These are phyloP conservation scores for Amazona vittata DNA, from an alignment of 2,113 vertebrate genomes.

Conservation along the genomic window DNA sequence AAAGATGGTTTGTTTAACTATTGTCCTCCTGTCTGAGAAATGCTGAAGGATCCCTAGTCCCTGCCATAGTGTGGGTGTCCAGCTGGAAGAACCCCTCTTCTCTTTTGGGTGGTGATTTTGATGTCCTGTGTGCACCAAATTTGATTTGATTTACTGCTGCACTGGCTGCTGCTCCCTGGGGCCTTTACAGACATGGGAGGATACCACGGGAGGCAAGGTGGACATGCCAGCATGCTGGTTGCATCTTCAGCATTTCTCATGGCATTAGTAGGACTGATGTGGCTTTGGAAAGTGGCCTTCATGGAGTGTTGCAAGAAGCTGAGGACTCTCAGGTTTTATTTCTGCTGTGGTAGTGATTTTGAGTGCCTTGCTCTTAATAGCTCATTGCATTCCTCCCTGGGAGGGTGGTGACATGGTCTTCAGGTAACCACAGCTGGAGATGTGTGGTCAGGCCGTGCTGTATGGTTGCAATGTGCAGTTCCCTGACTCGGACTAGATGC, in stretches of 20 bases:
- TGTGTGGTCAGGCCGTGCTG: fast-evolving
- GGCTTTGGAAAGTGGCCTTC: not conserved
- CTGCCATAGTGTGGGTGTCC: fast-evolving
- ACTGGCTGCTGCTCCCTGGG: not conserved
- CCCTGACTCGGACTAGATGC: not conserved
- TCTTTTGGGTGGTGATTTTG: not conserved
- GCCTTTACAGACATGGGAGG: not conserved
- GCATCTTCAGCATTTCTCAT: not conserved
- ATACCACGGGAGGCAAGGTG: fast-evolving
- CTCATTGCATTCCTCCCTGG: not conserved
- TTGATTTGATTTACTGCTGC: not conserved
- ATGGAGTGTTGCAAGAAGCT: not conserved
- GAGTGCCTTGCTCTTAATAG: not conserved
- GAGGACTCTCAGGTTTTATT: not conserved
- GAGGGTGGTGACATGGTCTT: not conserved
- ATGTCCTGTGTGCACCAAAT: not conserved
- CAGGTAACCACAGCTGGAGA: not conserved
- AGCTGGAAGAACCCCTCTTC: not conserved
- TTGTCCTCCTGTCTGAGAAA: fast-evolving
- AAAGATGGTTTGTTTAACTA: not conserved
- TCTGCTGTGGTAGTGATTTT: not conserved
- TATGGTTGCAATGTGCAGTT: not conserved
- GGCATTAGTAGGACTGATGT: not conserved
- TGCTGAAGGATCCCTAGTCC: not conserved
- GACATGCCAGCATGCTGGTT: not conserved